Base-by-base conservation (phyloP, 2,888 invertebrate species). In the Scaptomyza tumidula region DNA sequence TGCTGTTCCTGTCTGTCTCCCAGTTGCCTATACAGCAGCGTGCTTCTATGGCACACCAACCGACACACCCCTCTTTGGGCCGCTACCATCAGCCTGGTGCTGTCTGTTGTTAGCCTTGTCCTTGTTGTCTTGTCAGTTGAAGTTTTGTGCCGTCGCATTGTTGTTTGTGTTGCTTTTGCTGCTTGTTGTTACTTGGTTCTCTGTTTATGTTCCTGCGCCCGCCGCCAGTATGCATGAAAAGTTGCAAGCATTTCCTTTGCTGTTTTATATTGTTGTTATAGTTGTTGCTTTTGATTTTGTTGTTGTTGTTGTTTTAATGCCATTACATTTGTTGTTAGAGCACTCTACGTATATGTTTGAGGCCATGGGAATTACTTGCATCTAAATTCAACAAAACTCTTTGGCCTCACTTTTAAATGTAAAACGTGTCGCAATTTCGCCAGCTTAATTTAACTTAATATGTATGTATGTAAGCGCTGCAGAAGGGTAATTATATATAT, bases 111-210 rank as follows among this genome's bases (percentile, higher is more conserved):
- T 82, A 76, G 80, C 80, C 80, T 78, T 83, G 83, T 82, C 85
- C 85, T 83, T 83, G 82, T 74, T 76, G 80, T 82, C 85, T 82
- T 83, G 82, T 83, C 82, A 82, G 71, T 65, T 74, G 68, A 76
- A 82, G 74, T 83, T 84, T 76, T 76, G 63, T 67, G 62, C 50
- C 75, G 62, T 60, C 44, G 27, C 52, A 2, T 39, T 33, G 37
- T 45, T 37, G 45, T 59, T 37, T 57, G 55, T 68, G 49, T 19
- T 19, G 19, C 19, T 19, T 19, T 19, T 19, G 19, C 1, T 19
- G 19, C 2, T 19, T 78, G 58, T 43, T 71, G 53, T 66, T 68
- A 27, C 55, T 73, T 53, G 71, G 62, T 60, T 76, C 70, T 70
- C 68, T 80, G 71, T 82, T 82, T 78, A 71, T 71, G 60, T 78